phyloP scores from a whole-genome alignment of 2,113 vertebrate genomes.

The Scomber scombrus region DNA sequence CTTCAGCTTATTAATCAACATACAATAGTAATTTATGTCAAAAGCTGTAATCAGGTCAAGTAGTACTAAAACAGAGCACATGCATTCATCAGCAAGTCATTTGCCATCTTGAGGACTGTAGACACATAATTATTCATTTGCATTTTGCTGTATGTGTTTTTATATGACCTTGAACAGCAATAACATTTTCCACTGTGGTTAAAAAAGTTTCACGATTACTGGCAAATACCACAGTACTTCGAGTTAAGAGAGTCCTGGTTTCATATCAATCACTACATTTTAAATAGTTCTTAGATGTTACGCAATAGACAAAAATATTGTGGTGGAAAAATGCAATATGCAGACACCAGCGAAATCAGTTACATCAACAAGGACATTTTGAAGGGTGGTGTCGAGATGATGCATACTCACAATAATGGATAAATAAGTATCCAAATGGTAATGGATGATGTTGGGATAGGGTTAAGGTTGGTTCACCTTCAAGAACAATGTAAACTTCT shows the following conservation, averaged over 20 bases:
- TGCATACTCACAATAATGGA: background rate
- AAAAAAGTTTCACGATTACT: background rate
- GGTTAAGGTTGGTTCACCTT: background rate
- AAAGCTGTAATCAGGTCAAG: constrained; percentile 64
- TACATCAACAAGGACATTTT: too few relatives aligned
- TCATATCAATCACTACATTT: background rate
- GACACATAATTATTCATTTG: constrained; percentile 13
- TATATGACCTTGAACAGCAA: background rate
- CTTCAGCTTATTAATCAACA: constrained; percentile 29
- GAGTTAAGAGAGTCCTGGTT: background rate
- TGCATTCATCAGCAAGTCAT: constrained; percentile 39
- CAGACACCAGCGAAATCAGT: background rate
- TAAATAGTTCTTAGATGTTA: background rate
- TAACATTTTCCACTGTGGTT: background rate
- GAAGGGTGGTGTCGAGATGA: background rate
- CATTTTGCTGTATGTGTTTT: background rate
- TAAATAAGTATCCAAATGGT: background rate
- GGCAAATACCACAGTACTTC: background rate
- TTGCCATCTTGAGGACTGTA: constrained; percentile 24
- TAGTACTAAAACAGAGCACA: constrained; percentile 34
- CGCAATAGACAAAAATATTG: background rate
- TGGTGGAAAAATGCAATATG: background rate
- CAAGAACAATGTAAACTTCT: too few relatives aligned
- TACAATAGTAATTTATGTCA: constrained; percentile 13
- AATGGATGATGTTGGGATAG: background rate